Base-by-base conservation (phyloP, 2,113 vertebrate species). In the Centropristis striata region DNA sequence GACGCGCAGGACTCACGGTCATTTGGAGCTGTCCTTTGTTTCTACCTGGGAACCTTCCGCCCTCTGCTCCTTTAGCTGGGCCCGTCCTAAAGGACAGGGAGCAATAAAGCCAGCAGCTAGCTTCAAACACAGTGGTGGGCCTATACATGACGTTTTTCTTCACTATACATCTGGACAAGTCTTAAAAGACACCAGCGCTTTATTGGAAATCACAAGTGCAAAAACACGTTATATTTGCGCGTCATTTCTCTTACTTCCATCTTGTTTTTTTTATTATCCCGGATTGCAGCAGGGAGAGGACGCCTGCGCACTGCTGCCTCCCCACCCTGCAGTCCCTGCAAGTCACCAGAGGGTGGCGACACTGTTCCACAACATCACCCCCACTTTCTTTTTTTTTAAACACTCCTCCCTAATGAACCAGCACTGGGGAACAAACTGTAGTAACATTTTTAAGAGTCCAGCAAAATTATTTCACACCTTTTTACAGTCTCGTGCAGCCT, bases 291-390 rank as follows among this genome's bases (percentile, higher is more conserved):
- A 47, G 47, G 20, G 54, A 13, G 3, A 53, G 0, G 25, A 68
- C 76, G 60, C 57, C 5, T 75, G 75, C 32, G 59, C 70, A 73
- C n/a, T 53, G 8, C 20, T 42, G 23, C 9, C 11, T 61, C 42
- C 14, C 4, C 64, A 11, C 4, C 28, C 16, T 83, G 88, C 72
- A 92, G 54, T 80, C 15, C 71, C 16, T 0, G 0, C 0, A 0
- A 0, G 0, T 0, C 0, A 47, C 93, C 97, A 95, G 95, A 76
- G 93, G 96, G 93, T 96, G 97, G 96, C 96, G 96, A 93, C 95
- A 92, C 95, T 92, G 88, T 88, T 94, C 93, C 93, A 96, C 75
- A 92, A 55, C 95, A 95, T 57, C 59, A 3, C 28, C 16, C 32
- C 32, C 32, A 32, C 32, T 6, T 6, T 6, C 15, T 2, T 15